These are phyloP conservation scores for Macaca mulatta DNA, from an alignment of 2,113 vertebrate species.

Conservation along the genomic window DNA sequence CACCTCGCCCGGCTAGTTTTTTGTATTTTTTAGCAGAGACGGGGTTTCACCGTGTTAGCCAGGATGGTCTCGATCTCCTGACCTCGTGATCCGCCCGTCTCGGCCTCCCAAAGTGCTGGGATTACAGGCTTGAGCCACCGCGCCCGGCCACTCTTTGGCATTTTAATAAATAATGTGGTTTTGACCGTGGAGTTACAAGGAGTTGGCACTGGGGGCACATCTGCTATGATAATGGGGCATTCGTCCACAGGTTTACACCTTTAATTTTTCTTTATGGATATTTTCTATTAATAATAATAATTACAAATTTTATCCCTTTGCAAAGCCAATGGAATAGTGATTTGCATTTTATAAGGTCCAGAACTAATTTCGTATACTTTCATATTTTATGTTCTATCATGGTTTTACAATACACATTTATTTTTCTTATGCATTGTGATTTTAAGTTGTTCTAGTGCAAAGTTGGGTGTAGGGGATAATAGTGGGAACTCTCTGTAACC, in stretches of 20 bases:
- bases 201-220: no score
- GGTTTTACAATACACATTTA: not conserved
- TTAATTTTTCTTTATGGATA: not conserved
- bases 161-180: not conserved
- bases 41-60: no score
- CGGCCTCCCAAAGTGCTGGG: no score
- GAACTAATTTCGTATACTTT: not conserved
- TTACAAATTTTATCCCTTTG: not conserved
- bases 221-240: rapidly evolving
- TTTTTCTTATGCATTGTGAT: not conserved
- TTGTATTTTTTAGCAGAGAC: no score
- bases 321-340: not conserved
- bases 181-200: not conserved
- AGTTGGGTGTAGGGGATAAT: rapidly evolving
- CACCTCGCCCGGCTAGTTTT: no score
- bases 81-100: no score
- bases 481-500: rapidly evolving
- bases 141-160: no score
- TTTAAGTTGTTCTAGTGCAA: not conserved
- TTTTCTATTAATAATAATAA: not conserved
- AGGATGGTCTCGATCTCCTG: no score
- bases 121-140: no score
- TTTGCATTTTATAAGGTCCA: not conserved
- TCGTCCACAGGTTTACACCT: not conserved
- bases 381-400: not conserved